phyloP scores from a whole-genome alignment of 2,797 vertebrate species.

The Heteromormyrus szaboi region DNA sequence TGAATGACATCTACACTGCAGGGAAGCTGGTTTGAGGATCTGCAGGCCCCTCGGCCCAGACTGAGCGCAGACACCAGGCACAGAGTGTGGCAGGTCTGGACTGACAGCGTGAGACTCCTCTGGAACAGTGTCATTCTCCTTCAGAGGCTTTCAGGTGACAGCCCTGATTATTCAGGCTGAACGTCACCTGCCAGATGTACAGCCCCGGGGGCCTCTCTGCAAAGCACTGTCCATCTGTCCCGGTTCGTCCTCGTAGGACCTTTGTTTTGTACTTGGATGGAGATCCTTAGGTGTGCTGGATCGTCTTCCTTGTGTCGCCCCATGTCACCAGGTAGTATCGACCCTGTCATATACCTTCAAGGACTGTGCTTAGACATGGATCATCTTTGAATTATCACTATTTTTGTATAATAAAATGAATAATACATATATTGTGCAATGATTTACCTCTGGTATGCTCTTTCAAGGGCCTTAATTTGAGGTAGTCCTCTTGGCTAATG shows the following conservation, averaged over 20 bases:
- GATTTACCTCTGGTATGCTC: background rate
- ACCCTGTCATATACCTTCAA: background rate
- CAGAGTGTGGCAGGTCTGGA: background rate
- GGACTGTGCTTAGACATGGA: background rate
- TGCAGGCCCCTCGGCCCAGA: background rate
- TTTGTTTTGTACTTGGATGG: background rate
- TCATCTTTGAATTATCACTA: background rate
- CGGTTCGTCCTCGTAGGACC: background rate
- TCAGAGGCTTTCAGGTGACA: background rate
- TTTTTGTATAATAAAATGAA: background rate
- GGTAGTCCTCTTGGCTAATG: background rate
- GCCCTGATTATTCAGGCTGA: background rate
- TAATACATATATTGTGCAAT: background rate
- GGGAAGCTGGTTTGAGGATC: background rate
- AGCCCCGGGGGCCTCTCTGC: background rate
- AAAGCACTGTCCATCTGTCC: background rate
- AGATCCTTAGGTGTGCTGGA: background rate
- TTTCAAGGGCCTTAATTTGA: background rate
- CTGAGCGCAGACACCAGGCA: background rate
- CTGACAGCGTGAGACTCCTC: background rate
- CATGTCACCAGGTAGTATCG: background rate
- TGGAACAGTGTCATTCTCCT: background rate
- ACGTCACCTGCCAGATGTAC: background rate
- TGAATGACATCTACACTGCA: background rate
- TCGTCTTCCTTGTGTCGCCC: background rate